Evolutionary conservation across 1,140 invertebrate species (phyloP).

Genomic region (Probaryconus sp.): DNA sequence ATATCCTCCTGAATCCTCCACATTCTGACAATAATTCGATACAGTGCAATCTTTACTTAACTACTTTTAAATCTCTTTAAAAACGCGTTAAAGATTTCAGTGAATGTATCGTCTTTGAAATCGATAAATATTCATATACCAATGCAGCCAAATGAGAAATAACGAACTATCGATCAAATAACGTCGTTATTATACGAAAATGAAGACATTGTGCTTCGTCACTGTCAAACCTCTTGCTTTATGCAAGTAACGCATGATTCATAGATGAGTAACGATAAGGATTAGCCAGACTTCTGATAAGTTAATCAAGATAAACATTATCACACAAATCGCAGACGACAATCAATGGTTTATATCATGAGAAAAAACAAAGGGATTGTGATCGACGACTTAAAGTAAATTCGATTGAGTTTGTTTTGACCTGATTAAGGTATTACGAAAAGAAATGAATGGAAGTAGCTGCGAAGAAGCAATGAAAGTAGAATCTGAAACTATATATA

Average conservation of each 20-base stretch:
- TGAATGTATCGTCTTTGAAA: slow-evolving; percentile 39
- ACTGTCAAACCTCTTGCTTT: slow-evolving; percentile 37
- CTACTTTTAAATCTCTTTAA: too few species aligned
- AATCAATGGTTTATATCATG: not conserved
- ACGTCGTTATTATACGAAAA: slow-evolving; percentile 37
- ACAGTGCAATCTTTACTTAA: too few species aligned
- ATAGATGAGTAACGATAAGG: slow-evolving; percentile 33
- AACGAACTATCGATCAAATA: slow-evolving; percentile 52
- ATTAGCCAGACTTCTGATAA: slow-evolving; percentile 5
- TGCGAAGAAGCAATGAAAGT: slow-evolving; percentile 13
- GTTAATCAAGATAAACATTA: slow-evolving; percentile 11
- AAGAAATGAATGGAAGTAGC: too few species aligned
- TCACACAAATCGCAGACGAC: not conserved
- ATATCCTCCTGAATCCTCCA: too few species aligned
- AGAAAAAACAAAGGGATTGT: not conserved
- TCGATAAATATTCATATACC: not conserved
- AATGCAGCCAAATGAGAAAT: slow-evolving; percentile 29
- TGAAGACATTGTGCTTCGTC: slow-evolving; percentile 53
- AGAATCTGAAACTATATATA: slow-evolving; percentile 8
- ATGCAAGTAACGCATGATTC: slow-evolving; percentile 48
- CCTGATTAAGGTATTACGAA: too few species aligned
- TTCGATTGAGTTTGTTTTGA: too few species aligned
- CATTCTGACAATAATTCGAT: too few species aligned
- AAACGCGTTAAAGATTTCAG: too few species aligned
- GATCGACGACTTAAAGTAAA: not conserved